These are phyloP conservation scores for Toxonevra muliebris DNA, from an alignment of 2,888 invertebrate genomes.

Conservation along the genomic window DNA sequence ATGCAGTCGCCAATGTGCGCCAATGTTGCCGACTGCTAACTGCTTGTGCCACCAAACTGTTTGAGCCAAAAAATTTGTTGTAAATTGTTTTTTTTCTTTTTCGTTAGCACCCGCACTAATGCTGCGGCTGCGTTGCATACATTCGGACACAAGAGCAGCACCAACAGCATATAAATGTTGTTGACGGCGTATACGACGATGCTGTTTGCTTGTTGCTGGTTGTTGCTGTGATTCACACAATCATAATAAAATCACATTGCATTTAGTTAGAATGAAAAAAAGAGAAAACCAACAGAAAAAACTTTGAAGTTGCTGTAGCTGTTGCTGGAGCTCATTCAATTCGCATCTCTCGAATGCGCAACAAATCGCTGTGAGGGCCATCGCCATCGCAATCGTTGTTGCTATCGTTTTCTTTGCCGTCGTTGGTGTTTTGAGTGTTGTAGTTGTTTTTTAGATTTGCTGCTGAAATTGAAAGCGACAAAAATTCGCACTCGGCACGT, in stretches of 20 bases:
- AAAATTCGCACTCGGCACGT: slow-evolving; percentile 5
- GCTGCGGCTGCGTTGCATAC: neutral
- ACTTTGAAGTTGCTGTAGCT: no score
- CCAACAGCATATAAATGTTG: neutral
- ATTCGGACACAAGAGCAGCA: neutral
- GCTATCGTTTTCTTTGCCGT: no score
- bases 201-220: neutral
- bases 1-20: no score
- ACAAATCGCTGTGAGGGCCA: slow-evolving; percentile 17
- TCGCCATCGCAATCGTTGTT: neutral
- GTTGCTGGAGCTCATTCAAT: no score
- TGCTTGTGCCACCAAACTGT: neutral
- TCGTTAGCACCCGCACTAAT: neutral
- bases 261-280: no score
- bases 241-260: no score
- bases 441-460: no score
- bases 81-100: no score
- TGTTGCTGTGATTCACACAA: no score
- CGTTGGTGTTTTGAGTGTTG: no score
- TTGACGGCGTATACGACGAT: neutral
- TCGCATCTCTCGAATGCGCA: neutral
- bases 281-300: no score
- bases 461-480: slow-evolving; percentile 12
- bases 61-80: neutral
- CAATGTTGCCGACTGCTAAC: slow-evolving; percentile 17